Percentiles rank a stretch among this genome's conserved stretches.
phyloP scores from a whole-genome alignment of 1,140 invertebrate species.

The Euborellia annulipes region DNA sequence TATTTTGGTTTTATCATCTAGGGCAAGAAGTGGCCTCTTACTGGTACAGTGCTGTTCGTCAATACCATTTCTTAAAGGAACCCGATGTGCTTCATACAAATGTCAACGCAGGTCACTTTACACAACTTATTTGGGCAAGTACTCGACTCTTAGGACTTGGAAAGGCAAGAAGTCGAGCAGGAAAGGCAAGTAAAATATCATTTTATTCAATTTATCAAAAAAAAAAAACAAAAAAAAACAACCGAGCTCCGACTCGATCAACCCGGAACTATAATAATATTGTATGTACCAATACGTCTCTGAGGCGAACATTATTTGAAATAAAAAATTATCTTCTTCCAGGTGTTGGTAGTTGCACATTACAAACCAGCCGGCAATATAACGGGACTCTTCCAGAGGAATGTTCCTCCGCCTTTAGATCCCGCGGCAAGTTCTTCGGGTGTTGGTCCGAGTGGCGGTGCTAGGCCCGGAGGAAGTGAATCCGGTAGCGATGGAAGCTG shows the following conservation, averaged over 20 bases:
- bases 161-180: constrained; percentile 55
- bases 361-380: constrained; percentile 65
- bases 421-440: background rate
- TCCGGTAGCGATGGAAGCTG: too few species aligned
- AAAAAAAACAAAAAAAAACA: too few species aligned
- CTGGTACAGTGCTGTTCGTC: constrained; percentile 67
- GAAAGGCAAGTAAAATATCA: too few species aligned
- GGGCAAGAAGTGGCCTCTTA: constrained; percentile 71
- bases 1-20: too few species aligned
- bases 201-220: too few species aligned
- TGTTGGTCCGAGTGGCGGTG: too few species aligned
- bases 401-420: constrained; percentile 50
- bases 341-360: constrained; percentile 59
- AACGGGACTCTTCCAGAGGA: constrained; percentile 54
- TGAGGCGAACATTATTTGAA: too few species aligned
- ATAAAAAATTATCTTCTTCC: too few species aligned
- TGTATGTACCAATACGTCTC: too few species aligned
- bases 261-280: too few species aligned
- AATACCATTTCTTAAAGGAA: constrained; percentile 60
- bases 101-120: constrained; percentile 73
- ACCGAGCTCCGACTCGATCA: too few species aligned
- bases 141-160: constrained; percentile 67
- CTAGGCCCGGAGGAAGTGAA: too few species aligned
- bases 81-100: constrained; percentile 54
- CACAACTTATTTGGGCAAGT: constrained; percentile 74